These are phyloP conservation scores for Sylvia atricapilla DNA, from an alignment of 2,113 vertebrate genomes.

Conservation along the genomic window DNA sequence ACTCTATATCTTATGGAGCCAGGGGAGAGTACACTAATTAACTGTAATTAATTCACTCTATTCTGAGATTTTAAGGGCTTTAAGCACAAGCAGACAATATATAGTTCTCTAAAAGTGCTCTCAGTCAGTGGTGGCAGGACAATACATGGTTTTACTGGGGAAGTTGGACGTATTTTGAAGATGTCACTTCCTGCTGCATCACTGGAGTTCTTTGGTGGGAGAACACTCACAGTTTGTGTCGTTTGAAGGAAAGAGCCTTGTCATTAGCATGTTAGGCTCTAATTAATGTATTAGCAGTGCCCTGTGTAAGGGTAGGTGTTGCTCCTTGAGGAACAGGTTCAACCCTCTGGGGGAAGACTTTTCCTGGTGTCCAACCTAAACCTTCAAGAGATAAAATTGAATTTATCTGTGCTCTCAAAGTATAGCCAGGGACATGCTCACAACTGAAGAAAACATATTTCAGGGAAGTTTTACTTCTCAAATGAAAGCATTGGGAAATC, in stretches of 20 bases:
- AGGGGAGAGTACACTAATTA: background rate
- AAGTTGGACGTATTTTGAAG: background rate
- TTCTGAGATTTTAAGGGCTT: background rate
- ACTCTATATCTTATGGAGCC: rapidly evolving
- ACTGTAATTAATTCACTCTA: background rate
- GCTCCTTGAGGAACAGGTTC: background rate
- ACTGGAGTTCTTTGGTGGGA: background rate
- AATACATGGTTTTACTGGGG: background rate
- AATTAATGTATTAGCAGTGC: rapidly evolving
- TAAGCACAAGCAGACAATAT: background rate
- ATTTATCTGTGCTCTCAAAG: background rate
- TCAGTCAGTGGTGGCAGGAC: background rate
- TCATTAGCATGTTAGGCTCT: background rate
- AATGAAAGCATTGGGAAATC: background rate
- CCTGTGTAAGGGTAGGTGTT: rapidly evolving
- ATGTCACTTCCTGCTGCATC: background rate
- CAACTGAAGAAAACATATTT: rapidly evolving
- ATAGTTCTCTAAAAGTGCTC: background rate
- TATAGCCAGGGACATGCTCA: background rate
- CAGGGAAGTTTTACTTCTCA: background rate
- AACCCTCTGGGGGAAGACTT: background rate
- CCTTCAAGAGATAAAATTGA: background rate
- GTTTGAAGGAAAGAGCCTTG: background rate
- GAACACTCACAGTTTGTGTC: background rate
- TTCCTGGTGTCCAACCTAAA: background rate